These are phyloP conservation scores for Telmatherina bonti DNA, from an alignment of 2,797 vertebrate genomes.

Conservation along the genomic window DNA sequence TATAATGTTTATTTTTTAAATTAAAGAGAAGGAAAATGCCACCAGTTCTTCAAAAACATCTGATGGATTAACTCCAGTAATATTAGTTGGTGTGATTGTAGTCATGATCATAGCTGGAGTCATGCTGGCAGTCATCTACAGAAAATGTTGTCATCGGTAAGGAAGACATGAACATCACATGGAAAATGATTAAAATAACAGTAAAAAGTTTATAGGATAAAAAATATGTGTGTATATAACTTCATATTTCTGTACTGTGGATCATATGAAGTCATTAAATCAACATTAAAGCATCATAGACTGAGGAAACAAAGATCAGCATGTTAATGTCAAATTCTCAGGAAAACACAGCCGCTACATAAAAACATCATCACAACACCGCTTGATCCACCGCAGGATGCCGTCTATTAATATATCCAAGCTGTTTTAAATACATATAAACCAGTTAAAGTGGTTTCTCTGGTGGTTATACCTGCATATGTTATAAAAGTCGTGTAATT, in stretches of 20 bases:
- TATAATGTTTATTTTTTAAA: too few species aligned
- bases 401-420: background rate
- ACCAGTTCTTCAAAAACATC: fast-evolving
- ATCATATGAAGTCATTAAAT: too few species aligned
- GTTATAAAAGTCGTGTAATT: background rate
- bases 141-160: conserved; percentile 3
- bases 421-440: background rate
- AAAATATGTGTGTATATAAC: background rate
- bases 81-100: background rate
- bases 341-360: too few species aligned
- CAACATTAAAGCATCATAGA: too few species aligned
- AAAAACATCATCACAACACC: too few species aligned
- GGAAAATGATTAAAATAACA: too few species aligned
- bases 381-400: too few species aligned
- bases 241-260: too few species aligned
- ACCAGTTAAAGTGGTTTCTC: background rate
- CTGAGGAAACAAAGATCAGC: too few species aligned
- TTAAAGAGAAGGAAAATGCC: background rate
- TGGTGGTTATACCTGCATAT: background rate
- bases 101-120: background rate
- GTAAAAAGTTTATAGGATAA: background rate
- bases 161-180: conserved; percentile 9
- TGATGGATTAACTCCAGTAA: background rate
- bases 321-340: too few species aligned
- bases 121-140: conserved; percentile 8